Conservation (phyloP, 2,888 invertebrate genomes). For the Tipula confusa region DNA sequence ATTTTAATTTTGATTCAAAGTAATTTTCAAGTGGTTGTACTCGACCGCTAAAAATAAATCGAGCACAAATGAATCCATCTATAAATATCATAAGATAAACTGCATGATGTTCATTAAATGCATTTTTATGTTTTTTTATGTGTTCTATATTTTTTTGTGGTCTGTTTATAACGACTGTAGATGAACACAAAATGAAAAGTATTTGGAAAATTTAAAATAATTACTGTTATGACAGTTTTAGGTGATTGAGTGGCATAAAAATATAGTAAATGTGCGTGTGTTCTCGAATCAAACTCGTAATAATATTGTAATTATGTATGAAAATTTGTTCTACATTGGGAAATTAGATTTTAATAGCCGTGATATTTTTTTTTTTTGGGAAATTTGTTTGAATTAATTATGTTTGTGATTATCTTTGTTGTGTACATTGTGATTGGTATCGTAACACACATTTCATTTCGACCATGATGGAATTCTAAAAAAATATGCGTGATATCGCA, state of each 20-base stretch:
- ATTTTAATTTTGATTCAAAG: too few relatives aligned
- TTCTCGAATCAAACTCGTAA: neutral
- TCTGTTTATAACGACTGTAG: neutral
- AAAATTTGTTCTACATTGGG: neutral
- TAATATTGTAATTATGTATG: slow-evolving; percentile 1
- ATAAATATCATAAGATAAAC: neutral
- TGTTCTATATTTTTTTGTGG: neutral
- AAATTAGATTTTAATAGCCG: slow-evolving; percentile 8
- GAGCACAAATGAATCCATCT: neutral
- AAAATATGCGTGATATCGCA: neutral
- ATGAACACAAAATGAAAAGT: neutral
- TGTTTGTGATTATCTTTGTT: neutral
- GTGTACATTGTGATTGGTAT: neutral
- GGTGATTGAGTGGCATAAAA: neutral
- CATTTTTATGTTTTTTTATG: neutral
- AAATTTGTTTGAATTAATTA: neutral
- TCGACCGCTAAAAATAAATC: neutral
- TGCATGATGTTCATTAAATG: neutral
- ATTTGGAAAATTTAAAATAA: neutral
- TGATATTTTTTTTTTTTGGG: neutral
- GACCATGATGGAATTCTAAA: neutral
- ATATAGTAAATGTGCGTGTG: neutral
- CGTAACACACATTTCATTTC: neutral
- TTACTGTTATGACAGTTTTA: slow-evolving; percentile 20
- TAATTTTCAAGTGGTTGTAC: neutral